Percentiles rank a stretch among this genome's conserved stretches.
phyloP scores from a whole-genome alignment of 2,797 vertebrate genomes.

The Hipposideros larvatus region DNA sequence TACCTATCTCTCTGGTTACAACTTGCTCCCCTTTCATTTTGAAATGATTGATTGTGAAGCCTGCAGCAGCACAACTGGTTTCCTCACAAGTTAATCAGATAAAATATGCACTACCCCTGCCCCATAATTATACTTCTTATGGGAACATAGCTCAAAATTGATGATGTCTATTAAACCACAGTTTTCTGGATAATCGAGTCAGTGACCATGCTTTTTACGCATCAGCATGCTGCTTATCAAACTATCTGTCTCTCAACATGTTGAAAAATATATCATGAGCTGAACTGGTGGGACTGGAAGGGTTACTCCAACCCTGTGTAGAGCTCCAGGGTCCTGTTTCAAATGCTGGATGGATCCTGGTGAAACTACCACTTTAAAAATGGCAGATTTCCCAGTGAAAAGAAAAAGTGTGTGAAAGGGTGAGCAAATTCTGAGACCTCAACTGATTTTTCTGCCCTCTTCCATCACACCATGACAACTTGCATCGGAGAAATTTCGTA shows the following conservation, averaged over 20 bases:
- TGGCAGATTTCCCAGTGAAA: neutral
- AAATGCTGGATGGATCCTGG: neutral
- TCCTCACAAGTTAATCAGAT: neutral
- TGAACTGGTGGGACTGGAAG: neutral
- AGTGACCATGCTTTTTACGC: neutral
- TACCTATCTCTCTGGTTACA: neutral
- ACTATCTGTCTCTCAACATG: neutral
- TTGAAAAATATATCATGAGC: neutral
- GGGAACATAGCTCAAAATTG: neutral
- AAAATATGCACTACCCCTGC: neutral
- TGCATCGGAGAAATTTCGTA: slow-evolving; percentile 25
- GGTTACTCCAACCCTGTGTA: neutral
- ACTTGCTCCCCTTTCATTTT: neutral
- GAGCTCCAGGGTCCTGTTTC: slow-evolving; percentile 16
- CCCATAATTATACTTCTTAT: neutral
- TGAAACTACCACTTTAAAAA: neutral
- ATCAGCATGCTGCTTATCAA: neutral
- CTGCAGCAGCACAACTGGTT: neutral
- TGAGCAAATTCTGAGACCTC: slow-evolving; percentile 21
- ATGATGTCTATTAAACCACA: neutral
- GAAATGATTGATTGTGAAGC: neutral
- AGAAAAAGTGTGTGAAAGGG: neutral
- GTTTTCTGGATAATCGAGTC: neutral
- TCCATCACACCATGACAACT: neutral
- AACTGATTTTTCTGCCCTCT: slow-evolving; percentile 49